Evolutionary conservation across 2,888 invertebrate species (phyloP), one percentile per base, ranked within the genome.

Genomic region (Dolomedes plantarius): DNA sequence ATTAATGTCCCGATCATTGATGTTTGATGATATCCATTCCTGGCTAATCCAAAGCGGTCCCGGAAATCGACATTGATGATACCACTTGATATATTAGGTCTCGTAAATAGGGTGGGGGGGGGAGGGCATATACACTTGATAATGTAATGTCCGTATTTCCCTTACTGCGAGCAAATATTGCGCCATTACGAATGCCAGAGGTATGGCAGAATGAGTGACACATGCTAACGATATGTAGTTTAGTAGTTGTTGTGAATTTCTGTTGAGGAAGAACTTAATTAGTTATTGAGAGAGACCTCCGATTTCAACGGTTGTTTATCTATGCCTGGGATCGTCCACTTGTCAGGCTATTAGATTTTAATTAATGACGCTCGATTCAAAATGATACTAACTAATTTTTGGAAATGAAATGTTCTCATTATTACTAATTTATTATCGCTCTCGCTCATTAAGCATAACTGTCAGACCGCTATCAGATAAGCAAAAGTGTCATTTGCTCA

Each of bases 21-120:
- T 16, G 23, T 67, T 67, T 67, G 32, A 67, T 67, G 67, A 67
- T 32, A 67, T 23, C 32, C 67, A 32, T 32, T 23, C n/a, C n/a
- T 19, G 19, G 31, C 19, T 67, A 67, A 32, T 67, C 67, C 67
- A 67, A 67, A 67, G 32, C 67, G 32, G n/a, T n/a, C 67, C 32
- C 32, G 67, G 67, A 67, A 67, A 67, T 67, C 67, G 32, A 67
- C 67, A 31, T 19, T 67, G 67, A 67, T 67, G 67, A 67, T 23
- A n/a, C 32, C 23, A 11, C 32, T 6, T 19, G 67, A 67, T 67
- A 67, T 36, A 32, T 67, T 32, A 67, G 32, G 23, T 29, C 67
- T 19, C 19, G n/a, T 23, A 19, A 67, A 67, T 36, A 67, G 29
- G n/a, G 32, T n/a, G 19, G 32, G 32, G 29, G n/a, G 32, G n/a